Base-by-base conservation (phyloP, 1,140 invertebrate species). In the Phymastichus coffea region DNA sequence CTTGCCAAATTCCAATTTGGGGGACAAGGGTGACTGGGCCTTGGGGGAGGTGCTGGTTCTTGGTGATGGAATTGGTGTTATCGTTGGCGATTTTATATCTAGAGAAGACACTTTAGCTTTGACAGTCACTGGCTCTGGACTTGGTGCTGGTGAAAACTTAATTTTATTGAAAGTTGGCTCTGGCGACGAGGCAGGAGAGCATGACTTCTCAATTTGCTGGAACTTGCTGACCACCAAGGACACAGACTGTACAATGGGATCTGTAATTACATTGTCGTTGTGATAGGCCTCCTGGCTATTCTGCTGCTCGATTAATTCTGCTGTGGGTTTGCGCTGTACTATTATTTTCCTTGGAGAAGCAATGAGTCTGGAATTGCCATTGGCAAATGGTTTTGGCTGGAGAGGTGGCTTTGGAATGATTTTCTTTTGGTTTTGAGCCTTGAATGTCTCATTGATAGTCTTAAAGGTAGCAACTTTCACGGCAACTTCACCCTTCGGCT, bases 391-490 rank as follows among this genome's bases (percentile, higher is more conserved):
- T 63, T 79, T 81, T 10, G 72, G 67, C 62, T 82, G 82, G 2
- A 81, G 64, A 12, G 75, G 75, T 8, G 77, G 81, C 58, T 83
- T 81, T 25, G 79, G 73, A 12, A 72, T 37, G 17, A 72, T 62
- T 61, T 76, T 79, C 38, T 74, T 70, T 64, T 74, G 70, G 12
- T 76, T 74, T 62, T 86, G 83, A 1, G 78, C 79, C 26, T 84
- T 85, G 57, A 85, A 85, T 8, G 78, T 84, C 63, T 87, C 86
- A 63, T 85, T 85, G 57, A 87, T 87, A 30, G 81, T 84, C 61
- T 87, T 87, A 63, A 85, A 87, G 10, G 75, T 86, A 8, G 84
- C 85, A 20, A 87, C 84, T 69, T 87, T 87, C 19, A 80, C 84
- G 15, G 86, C 85, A 0, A 87, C 86, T 14, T 86, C 85, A 15